Base-by-base conservation (phyloP, 2,888 invertebrate species). In the Gnatocerus cornutus region DNA sequence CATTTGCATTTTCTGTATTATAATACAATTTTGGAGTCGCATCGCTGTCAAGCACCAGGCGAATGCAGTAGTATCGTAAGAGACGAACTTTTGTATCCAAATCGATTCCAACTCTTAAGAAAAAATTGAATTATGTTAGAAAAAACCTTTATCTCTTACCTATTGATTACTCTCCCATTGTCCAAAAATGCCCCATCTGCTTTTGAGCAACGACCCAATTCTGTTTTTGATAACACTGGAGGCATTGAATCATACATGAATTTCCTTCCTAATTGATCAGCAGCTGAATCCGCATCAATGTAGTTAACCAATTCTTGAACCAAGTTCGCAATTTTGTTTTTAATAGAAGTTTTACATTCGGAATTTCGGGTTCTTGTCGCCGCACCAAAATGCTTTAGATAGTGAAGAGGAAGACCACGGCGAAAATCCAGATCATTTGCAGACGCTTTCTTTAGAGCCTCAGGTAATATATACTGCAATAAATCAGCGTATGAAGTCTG, bases 401-500 rank as follows among this genome's bases (percentile, higher is more conserved):
- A 93, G 81, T 94, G 89, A 27, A 92, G 80, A 0, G 98, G 98
- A 27, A 98, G 83, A 0, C 97, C 96, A 77, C 88, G 82, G 33
- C 85, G 89, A 69, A 95, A 90, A 61, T 91, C 90, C 0, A 92
- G 83, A 84, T 94, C 91, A 63, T 90, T 88, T 64, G 87, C 86
- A 13, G 93, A 90, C 0, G 96, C 95, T 63, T 86, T 85, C 76
- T 92, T 87, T 65, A 98, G 78, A 0, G 97, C 94, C 30, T 88
- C 84, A 0, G 96, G 94, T 43, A 98, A 73, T 71, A 91, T 87
- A 78, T 92, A 92, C 81, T 96, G 93, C 72, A 99, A 86, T 4
- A 97, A 88, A 86, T 99, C 96, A 21, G 92, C 93, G 90, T 94
- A 99, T 0, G 95, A 89, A 81, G 95, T 96, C 78, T 91, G 92